These are phyloP conservation scores for Nasonovia ribisnigri DNA, from an alignment of 2,888 invertebrate genomes.

Conservation along the genomic window DNA sequence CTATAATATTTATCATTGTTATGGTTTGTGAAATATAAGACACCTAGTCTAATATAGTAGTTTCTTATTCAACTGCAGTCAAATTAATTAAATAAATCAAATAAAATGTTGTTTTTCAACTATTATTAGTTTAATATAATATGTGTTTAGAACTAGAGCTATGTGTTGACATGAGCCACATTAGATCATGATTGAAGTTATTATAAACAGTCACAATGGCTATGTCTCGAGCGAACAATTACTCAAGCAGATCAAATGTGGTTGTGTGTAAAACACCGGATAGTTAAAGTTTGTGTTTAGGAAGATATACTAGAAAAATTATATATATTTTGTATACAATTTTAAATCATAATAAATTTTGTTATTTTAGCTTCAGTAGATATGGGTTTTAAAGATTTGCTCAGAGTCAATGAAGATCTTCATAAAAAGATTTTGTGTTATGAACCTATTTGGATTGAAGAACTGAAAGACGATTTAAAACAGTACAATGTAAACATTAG, in stretches of 20 bases:
- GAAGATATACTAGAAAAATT: background rate
- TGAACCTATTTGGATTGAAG: constrained; percentile 72
- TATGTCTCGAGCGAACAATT: background rate
- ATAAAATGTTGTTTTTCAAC: background rate
- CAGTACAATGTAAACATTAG: constrained; percentile 71
- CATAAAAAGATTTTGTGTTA: constrained; percentile 72
- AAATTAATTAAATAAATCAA: background rate
- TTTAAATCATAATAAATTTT: background rate
- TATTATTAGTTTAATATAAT: background rate
- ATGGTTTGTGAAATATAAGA: background rate
- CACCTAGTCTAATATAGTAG: background rate
- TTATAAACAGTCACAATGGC: background rate
- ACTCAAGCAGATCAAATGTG: background rate
- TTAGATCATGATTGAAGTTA: background rate
- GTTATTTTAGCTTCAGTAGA: constrained; percentile 56
- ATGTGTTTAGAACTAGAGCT: background rate
- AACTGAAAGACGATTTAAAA: constrained; percentile 71
- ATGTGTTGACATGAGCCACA: background rate
- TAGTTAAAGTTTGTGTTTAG: background rate
- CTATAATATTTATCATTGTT: background rate
- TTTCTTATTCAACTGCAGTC: background rate
- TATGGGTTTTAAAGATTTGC: constrained; percentile 68
- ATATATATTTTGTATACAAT: background rate
- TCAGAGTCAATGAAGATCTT: constrained; percentile 70
- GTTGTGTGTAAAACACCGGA: background rate